A percentile compares a stretch with the other conserved stretches of the same genome.
These are phyloP conservation scores for Pocillopora meandrina DNA, from an alignment of 92 coral and sea anemone species.

Conservation along the genomic window DNA sequence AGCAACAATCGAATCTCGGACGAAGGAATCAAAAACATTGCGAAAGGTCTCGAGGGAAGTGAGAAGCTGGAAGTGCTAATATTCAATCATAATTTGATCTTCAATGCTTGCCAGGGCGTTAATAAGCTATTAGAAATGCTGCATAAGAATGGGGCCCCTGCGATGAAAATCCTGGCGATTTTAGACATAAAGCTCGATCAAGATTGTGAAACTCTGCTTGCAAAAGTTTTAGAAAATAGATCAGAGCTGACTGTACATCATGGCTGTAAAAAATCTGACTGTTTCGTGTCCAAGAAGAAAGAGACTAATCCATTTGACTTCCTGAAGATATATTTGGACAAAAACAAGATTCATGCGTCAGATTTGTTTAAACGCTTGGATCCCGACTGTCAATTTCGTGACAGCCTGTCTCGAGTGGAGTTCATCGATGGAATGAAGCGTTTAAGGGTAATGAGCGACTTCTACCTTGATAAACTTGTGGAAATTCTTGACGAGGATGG, in stretches of 20 bases:
- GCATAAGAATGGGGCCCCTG: conserved; percentile 39
- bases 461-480: conserved; percentile 69
- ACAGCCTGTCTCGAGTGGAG: conserved; percentile 72
- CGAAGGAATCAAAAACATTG: conserved; percentile 63
- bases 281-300: conserved; percentile 61
- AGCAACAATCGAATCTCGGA: conserved; percentile 81
- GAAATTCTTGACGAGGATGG: conserved; percentile 75
- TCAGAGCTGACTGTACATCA: conserved; percentile 57
- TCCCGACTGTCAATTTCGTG: conserved; percentile 67
- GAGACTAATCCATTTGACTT: conserved; percentile 76
- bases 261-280: conserved; percentile 82
- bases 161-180: conserved; percentile 49
- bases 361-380: conserved; percentile 80
- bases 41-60: conserved; percentile 68
- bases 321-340: conserved; percentile 68
- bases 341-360: conserved; percentile 74
- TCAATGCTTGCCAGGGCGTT: conserved; percentile 55
- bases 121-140: conserved; percentile 53
- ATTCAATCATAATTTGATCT: conserved; percentile 70
- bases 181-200: conserved; percentile 60
- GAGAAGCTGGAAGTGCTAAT: conserved; percentile 60
- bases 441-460: conserved; percentile 70
- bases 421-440: conserved; percentile 80
- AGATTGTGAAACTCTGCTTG: conserved; percentile 49
- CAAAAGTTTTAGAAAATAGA: conserved; percentile 46